Conservation (phyloP, 2,797 vertebrate genomes). For the Pempheris klunzingeri region DNA sequence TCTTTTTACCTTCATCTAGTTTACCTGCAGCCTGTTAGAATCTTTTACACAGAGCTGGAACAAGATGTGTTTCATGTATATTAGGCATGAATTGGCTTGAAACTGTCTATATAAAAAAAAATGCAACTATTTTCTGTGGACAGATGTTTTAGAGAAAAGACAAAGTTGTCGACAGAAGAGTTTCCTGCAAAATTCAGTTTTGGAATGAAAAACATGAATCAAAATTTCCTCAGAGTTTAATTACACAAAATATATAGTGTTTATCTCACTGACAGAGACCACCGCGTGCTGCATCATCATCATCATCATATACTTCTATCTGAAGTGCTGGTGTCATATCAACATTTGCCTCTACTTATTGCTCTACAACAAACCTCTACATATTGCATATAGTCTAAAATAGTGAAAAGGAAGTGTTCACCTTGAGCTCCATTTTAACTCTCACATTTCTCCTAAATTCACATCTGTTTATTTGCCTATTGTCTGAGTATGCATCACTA, state of each 20-base stretch:
- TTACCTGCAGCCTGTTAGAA: conserved; percentile 31
- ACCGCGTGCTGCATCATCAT: conserved; percentile 2
- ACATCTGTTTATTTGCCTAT: background rate
- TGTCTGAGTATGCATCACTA: background rate
- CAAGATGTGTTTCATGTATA: background rate
- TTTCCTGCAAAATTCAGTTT: background rate
- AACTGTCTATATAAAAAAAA: background rate
- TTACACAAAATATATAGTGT: background rate
- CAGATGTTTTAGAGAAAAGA: conserved; percentile 16
- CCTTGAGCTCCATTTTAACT: background rate
- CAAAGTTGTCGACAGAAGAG: conserved; percentile 1
- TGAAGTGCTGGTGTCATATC: background rate
- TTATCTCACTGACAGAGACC: background rate
- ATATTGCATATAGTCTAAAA: background rate
- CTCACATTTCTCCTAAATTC: background rate
- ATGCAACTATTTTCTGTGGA: background rate
- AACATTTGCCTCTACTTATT: conserved; percentile 18
- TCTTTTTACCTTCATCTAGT: conserved; percentile 22
- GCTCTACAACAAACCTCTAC: no score
- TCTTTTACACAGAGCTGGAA: background rate
- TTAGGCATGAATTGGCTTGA: conserved; percentile 14
- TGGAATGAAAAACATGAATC: conserved; percentile 13
- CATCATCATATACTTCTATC: background rate
- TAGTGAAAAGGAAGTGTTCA: background rate
- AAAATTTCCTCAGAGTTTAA: conserved; percentile 1